phyloP scores from a whole-genome alignment of 2,888 invertebrate genomes.

The Latrodectus hesperus region DNA sequence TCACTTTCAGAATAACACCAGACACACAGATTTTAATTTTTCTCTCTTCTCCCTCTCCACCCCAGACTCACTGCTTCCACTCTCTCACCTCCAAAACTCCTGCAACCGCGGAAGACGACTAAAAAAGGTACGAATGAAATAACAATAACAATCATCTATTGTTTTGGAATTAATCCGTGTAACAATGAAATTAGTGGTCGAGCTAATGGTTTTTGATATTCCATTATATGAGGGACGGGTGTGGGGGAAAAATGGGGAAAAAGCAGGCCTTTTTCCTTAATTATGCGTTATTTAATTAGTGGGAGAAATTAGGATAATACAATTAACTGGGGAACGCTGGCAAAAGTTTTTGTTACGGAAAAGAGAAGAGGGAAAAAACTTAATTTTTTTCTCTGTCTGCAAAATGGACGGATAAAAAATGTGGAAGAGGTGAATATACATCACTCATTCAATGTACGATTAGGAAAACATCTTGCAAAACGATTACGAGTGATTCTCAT shows the following conservation, averaged over 20 bases:
- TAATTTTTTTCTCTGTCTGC: slow-evolving; percentile 10
- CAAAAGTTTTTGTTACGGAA: slow-evolving; percentile 62
- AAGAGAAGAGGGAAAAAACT: slow-evolving; percentile 53
- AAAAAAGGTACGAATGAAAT: slow-evolving; percentile 55
- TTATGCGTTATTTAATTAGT: slow-evolving; percentile 70
- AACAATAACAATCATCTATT: slow-evolving; percentile 68
- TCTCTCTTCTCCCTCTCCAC: background rate
- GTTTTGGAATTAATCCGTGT: slow-evolving; percentile 68
- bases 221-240: slow-evolving; percentile 61
- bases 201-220: slow-evolving; percentile 69
- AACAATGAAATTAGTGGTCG: slow-evolving; percentile 69
- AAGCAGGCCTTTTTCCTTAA: slow-evolving; percentile 59
- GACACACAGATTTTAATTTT: slow-evolving; percentile 42
- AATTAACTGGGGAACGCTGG: slow-evolving; percentile 63
- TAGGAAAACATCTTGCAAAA: slow-evolving; percentile 68
- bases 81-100: slow-evolving; percentile 20
- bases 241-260: background rate
- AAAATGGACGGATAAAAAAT: background rate
- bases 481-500: slow-evolving; percentile 58
- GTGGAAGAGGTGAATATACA: slow-evolving; percentile 33
- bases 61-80: slow-evolving; percentile 11
- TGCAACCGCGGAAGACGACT: background rate
- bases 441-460: slow-evolving; percentile 59
- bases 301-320: slow-evolving; percentile 68
- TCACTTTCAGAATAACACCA: slow-evolving; percentile 37